These are phyloP conservation scores for Notechis scutatus DNA, from an alignment of 2,113 vertebrate genomes.

Conservation along the genomic window DNA sequence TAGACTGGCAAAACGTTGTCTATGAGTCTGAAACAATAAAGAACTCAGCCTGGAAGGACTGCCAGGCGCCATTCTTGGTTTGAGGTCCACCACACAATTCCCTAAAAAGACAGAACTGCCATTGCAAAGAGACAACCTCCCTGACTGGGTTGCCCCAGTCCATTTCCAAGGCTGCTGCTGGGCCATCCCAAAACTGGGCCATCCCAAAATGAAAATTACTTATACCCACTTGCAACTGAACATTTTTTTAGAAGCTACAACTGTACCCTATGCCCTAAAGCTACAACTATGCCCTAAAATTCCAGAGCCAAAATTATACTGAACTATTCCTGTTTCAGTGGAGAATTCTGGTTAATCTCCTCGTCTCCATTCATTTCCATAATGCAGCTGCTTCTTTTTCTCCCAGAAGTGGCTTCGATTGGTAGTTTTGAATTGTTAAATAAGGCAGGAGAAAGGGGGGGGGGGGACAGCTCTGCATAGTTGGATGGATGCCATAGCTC, in stretches of 20 bases:
- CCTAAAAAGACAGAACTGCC: neutral
- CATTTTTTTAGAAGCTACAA: neutral
- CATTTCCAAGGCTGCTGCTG: neutral
- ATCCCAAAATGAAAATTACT: neutral
- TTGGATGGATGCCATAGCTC: conserved; percentile 17
- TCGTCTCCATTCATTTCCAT: neutral
- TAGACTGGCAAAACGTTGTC: neutral
- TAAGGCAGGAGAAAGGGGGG: neutral
- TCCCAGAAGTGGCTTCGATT: neutral
- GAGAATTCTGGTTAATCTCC: neutral
- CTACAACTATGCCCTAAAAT: neutral
- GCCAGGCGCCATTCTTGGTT: neutral
- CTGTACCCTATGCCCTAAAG: neutral
- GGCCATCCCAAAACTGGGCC: neutral
- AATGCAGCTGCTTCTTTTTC: neutral
- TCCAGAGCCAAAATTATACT: neutral
- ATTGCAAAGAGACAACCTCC: neutral
- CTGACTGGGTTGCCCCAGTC: neutral
- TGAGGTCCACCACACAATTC: neutral
- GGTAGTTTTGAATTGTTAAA: neutral
- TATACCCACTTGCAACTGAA: too few relatives aligned
- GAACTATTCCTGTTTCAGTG: neutral
- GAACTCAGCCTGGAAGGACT: neutral
- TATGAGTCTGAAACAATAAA: neutral
- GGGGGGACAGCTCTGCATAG: neutral